Evolutionary conservation across 2,797 vertebrate species (phyloP).

Genomic region (Tinamus major): DNA sequence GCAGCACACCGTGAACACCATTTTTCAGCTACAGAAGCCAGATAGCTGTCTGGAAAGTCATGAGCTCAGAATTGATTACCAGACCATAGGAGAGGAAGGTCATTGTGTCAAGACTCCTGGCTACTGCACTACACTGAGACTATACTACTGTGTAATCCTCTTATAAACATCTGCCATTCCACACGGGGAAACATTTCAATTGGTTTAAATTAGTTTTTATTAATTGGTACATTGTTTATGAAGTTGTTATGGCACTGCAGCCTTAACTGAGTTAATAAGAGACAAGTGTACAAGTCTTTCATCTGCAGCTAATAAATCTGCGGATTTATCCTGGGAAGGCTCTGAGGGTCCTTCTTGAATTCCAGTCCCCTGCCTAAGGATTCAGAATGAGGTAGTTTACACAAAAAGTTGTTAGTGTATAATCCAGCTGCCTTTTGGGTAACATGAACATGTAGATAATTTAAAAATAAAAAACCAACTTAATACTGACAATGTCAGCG

Average conservation of each 20-base stretch:
- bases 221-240: neutral
- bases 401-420: neutral
- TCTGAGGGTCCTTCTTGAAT: neutral
- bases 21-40: neutral
- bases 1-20: neutral
- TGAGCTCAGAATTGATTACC: conserved; percentile 28
- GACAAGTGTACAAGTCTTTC: neutral
- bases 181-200: neutral
- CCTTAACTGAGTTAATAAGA: neutral
- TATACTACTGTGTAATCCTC: conserved; percentile 16
- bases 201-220: conserved; percentile 5
- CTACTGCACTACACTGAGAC: neutral
- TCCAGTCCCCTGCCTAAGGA: neutral
- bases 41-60: conserved; percentile 7
- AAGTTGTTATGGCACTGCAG: neutral
- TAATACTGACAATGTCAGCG: neutral
- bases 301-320: neutral
- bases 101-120: conserved; percentile 1
- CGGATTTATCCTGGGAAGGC: neutral
- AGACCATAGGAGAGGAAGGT: neutral
- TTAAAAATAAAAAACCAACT: neutral
- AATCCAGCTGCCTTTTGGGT: neutral
- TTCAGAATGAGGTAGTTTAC: neutral
- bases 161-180: neutral
- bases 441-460: neutral